Evolutionary conservation across 2,888 invertebrate species (phyloP), one percentile per base, ranked within the genome.

Genomic region (Caenorhabditis panamensis): DNA sequence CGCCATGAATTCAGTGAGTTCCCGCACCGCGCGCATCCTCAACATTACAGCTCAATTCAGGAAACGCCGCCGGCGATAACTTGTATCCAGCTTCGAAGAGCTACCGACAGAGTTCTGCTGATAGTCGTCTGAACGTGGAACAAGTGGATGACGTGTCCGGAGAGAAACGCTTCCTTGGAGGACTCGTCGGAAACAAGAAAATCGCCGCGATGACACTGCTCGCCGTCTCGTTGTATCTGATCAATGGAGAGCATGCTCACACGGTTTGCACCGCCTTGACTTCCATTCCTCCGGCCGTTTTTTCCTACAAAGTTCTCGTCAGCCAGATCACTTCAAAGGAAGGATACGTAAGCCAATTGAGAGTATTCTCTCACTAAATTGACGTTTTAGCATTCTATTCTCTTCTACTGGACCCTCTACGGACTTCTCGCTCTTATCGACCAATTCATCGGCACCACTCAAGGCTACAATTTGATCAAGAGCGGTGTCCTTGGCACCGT

Each of bases 391-490:
- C 81, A 81, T 41, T 69, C 81, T 13, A 77, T 77, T 9, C 63
- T 81, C 5, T 81, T 81, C 77, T 81, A 81, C 41, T 81, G 81
- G 81, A 81, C 81, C 3, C 13, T 81, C 22, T 81, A 81, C 37
- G 81, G 81, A 9, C n/a, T 81, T 8, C 64, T 81, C 28, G 68
- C 81, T 11, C 47, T 76, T 0, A 66, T 81, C 20, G 81, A 81
- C 51, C 76, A 81, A 26, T 71, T 81, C 54, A 36, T 69, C 37
- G 72, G 63, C 13, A 44, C 63, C 41, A 51, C 77, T 2, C 72
- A 77, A 53, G 81, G 81, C n/a, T 81, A 81, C 61, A 69, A 77
- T 51, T 49, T 81, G 16, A 41, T 68, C 26, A 81, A 81, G 24
- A 37, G 61, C 3, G 72, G 64, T 6, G 58, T 77, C 20, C 72